These are phyloP conservation scores for Pandemis corylana DNA, from an alignment of 2,888 invertebrate genomes.

Conservation along the genomic window DNA sequence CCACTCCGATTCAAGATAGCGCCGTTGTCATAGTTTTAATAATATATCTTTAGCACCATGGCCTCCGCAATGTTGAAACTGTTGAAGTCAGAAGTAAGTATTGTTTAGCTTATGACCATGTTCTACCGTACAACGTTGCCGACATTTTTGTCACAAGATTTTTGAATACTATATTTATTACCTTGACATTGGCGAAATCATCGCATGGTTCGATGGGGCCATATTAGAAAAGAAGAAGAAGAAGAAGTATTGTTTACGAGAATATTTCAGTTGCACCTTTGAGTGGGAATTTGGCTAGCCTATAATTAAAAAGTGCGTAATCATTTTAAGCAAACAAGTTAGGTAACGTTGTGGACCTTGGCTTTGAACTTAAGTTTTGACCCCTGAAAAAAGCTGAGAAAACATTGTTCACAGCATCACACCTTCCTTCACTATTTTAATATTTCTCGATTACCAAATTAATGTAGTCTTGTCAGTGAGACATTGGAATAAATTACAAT, in stretches of 20 bases:
- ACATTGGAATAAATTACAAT: neutral
- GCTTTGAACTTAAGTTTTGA: conserved; percentile 23
- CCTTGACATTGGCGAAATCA: no score
- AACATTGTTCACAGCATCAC: neutral
- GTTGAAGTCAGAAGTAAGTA: conserved; percentile 78
- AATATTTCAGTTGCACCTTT: neutral
- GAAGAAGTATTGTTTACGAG: conserved; percentile 58
- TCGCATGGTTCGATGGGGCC: no score
- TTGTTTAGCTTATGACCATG: no score
- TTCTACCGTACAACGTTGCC: no score
- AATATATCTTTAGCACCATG: conserved; percentile 52
- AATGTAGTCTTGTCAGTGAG: neutral
- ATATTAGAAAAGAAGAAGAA: no score
- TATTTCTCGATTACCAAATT: neutral
- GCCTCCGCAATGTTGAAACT: conserved; percentile 77
- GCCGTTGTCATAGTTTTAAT: conserved; percentile 44
- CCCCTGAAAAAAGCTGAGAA: conserved; percentile 4
- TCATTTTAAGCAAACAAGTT: conserved; percentile 11
- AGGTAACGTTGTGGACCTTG: conserved; percentile 20
- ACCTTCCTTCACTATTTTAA: neutral
- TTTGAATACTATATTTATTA: no score
- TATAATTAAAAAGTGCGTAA: conserved; percentile 11
- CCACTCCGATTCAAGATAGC: conserved; percentile 51
- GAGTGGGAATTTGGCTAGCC: neutral
- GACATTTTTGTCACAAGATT: no score